Base-by-base conservation (phyloP, 1,140 invertebrate species). In the Bombyx mori region DNA sequence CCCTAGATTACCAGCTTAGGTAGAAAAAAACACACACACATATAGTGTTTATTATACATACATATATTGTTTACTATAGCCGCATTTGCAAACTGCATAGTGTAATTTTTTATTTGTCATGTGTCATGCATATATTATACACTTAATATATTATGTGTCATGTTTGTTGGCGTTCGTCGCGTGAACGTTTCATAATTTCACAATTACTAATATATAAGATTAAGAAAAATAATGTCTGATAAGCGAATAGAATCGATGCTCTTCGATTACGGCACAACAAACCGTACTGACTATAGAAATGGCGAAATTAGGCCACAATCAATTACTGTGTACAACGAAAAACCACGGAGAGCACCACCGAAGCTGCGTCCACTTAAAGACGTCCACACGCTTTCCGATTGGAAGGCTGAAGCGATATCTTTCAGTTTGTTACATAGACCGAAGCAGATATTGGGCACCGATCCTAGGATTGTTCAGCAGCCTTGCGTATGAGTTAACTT, bases 241-340 rank as follows among this genome's bases (percentile, higher is more conserved):
- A 35, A 35, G 26, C 26, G 58, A 63, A 56, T 62, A 42, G 73
- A 79, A 48, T 50, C 55, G 1, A 61, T 80, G 68, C 65, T 80
- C 3, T 82, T 79, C 44, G 51, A 77, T 43, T 63, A 71, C 50
- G 71, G 66, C 49, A 75, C 77, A 0, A 75, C 73, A 0, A 63
- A 77, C 44, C 62, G 52, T 48, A 74, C 68, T 0, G 68, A 77
- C 22, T 82, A 64, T 42, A 66, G 57, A n/a, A 43, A 49, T 9
- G 51, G 52, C 2, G 56, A 65, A 2, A 63, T 77, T 6, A 56
- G 45, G n/a, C 58, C 63, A 0, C 61, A 65, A 5, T 51, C 63
- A 0, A 52, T 57, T 7, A 79, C 73, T 0, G 50, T 46, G 3
- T 75, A 75, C 51, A 56, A 67, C n/a, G 58, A 56, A 4, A 75